Conservation (phyloP, 2,113 vertebrate genomes). For the Engraulis encrasicolus region DNA sequence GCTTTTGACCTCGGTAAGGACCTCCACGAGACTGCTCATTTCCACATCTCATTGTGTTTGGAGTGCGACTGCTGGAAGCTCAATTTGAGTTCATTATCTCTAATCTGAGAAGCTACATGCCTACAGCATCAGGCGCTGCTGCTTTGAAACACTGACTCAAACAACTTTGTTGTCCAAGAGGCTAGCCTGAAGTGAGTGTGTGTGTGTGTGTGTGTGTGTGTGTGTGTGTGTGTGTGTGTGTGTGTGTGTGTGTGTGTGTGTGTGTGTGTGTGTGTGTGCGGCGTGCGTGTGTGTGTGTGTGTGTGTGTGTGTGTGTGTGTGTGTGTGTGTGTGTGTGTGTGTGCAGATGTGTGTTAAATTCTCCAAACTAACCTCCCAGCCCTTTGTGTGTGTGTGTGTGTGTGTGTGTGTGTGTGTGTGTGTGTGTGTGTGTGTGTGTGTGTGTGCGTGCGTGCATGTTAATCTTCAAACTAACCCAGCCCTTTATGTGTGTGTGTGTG, state of each 20-base stretch:
- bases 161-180: not conserved
- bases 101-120: constrained; percentile 23
- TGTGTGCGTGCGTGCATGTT: not conserved
- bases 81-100: constrained; percentile 43
- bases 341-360: no score
- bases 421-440: not conserved
- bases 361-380: no score
- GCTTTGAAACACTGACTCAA: no score
- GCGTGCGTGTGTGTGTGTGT: no score
- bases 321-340: no score
- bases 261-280: no score
- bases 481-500: no score
- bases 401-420: constrained; percentile 15
- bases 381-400: not conserved
- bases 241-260: no score
- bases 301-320: no score
- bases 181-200: not conserved
- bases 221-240: no score
- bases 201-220: no score
- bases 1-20: constrained; percentile 16
- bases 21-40: constrained; percentile 1
- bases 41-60: constrained; percentile 25
- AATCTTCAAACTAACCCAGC: no score
- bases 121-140: not conserved
- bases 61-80: constrained; percentile 38